Base-by-base conservation (phyloP, 2,888 invertebrate genomes). In the Podotricha telesiphe region DNA sequence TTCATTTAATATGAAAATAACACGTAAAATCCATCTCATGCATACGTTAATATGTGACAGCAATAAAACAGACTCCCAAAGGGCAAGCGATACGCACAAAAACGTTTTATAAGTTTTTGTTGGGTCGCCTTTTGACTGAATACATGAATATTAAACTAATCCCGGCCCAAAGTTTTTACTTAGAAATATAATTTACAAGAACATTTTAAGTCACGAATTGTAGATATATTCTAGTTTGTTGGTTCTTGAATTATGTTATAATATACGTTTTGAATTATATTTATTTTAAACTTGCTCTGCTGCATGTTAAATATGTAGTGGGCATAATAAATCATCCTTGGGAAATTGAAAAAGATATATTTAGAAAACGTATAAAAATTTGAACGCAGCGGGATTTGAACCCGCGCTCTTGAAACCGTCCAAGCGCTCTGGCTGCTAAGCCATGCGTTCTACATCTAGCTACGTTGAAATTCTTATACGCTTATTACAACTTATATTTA, bases 31-130 rank as follows among this genome's bases (percentile, higher is more conserved):
- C 22, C 20, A 42, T 42, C 53, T 64, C 75, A 78, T 76, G 75
- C 74, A 76, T 77, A 79, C 17, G 48, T 48, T 62, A 62, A 62
- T 47, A 48, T 37, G 62, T 48, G 34, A 62, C 62, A 37, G 62
- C 62, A 47, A 62, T 62, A 80, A 78, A 80, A 65, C 51, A 37
- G 65, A 22, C 8, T 79, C 81, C 79, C 81, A 82, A 81, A 82
- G 81, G 80, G 78, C 80, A 78, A 81, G 76, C 79, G 79, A 79
- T 82, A 80, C 76, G 75, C 69, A 68, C 79, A 84, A 85, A 86
- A 88, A 87, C 86, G 84, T 86, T 86, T 86, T 85, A 83, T 80
- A 85, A 83, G 83, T 86, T 84, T 86, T 84, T 87, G 82, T 78
- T 74, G 45, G 75, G 75, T 69, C 81, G 77, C 79, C 78, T 70